Evolutionary conservation across 2,113 vertebrate species (phyloP).

Genomic region (Origma solitaria): DNA sequence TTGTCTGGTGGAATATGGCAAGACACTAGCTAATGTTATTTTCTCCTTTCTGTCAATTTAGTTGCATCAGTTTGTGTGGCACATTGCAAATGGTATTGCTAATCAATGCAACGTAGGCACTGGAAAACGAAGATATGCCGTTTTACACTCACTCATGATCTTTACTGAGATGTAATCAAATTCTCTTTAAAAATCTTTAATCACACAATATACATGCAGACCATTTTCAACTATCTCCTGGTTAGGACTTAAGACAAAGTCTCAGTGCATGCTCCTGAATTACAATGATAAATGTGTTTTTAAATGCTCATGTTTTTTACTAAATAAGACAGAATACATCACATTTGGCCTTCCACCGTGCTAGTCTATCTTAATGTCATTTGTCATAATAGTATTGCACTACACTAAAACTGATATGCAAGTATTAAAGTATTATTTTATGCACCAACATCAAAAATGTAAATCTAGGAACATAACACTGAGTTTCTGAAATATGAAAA

Average conservation of each 20-base stretch:
- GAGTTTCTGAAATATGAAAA: background rate
- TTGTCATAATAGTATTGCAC: background rate
- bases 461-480: background rate
- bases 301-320: background rate
- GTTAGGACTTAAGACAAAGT: background rate
- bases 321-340: background rate
- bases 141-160: background rate
- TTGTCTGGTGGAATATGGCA: background rate
- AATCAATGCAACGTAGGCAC: constrained; percentile 42
- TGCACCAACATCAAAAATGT: background rate
- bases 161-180: constrained; percentile 24
- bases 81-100: constrained; percentile 12
- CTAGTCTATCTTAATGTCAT: background rate
- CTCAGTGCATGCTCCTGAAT: background rate
- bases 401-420: background rate
- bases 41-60: constrained; percentile 1
- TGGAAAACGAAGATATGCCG: constrained; percentile 38
- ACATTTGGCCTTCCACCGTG: background rate
- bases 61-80: background rate
- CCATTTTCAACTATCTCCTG: background rate
- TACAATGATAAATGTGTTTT: constrained; percentile 9
- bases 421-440: background rate
- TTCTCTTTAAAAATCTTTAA: constrained; percentile 46
- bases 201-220: background rate
- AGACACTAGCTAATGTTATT: background rate